Conservation (phyloP, 92 coral and sea anemone species). For the Epizoanthus stellaris region DNA sequence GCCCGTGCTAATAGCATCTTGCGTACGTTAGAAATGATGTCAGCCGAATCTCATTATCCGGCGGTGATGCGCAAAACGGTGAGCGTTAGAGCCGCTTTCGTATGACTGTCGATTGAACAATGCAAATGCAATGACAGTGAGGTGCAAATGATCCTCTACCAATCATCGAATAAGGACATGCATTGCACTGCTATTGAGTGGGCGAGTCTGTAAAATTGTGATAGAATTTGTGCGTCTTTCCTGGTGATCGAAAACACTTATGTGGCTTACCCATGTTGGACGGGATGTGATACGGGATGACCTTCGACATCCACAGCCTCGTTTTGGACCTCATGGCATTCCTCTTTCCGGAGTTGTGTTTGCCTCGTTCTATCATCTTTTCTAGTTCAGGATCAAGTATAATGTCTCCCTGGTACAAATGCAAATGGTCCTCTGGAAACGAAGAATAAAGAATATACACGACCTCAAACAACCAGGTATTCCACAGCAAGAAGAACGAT, state of each 20-base stretch:
- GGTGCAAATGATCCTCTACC: too few relatives aligned
- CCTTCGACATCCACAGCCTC: constrained; percentile 71
- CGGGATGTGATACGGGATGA: constrained; percentile 67
- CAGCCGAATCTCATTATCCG: too few relatives aligned
- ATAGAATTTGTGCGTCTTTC: neutral
- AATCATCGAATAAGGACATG: too few relatives aligned
- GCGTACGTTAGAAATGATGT: too few relatives aligned
- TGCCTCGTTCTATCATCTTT: constrained; percentile 38
- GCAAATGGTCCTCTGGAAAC: constrained; percentile 43
- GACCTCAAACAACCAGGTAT: neutral
- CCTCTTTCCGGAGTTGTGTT: constrained; percentile 55
- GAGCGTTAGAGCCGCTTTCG: too few relatives aligned
- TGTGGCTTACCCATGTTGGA: constrained; percentile 62
- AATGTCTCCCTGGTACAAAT: constrained; percentile 85
- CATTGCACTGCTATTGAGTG: neutral
- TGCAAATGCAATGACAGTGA: too few relatives aligned
- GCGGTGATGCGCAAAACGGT: too few relatives aligned
- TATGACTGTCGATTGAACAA: too few relatives aligned
- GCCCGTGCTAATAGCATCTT: too few relatives aligned
- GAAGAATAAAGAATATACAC: neutral
- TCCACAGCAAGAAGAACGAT: too few relatives aligned
- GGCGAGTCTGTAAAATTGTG: neutral
- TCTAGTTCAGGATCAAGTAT: constrained; percentile 66
- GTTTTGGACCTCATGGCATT: constrained; percentile 68
- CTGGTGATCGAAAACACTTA: too few relatives aligned